Evolutionary conservation across 2,113 vertebrate species (phyloP).

Genomic region (Suncus etruscus): DNA sequence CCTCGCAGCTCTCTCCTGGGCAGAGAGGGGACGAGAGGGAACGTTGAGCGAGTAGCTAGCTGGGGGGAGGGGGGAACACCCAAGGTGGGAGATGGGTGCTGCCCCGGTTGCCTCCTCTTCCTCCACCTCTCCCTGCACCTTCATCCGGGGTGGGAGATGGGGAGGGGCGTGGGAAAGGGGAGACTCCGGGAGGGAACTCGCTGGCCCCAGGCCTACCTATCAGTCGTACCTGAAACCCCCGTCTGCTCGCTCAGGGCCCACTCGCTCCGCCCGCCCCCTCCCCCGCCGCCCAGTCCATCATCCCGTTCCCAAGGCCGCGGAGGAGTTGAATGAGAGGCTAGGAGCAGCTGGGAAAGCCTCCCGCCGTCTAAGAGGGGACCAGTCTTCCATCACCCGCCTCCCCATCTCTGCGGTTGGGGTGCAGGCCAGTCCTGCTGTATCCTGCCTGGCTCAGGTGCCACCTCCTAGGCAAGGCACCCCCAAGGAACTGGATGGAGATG

Average conservation of each 20-base stretch:
- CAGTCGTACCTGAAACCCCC: constrained; percentile 66
- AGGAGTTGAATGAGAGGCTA: constrained; percentile 57
- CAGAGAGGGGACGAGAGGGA: constrained; percentile 51
- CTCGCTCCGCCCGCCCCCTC: neutral
- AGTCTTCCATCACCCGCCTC: constrained; percentile 2
- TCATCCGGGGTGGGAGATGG: neutral
- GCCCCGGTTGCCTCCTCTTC: neutral
- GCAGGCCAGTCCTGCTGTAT: neutral
- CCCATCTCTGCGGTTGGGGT: constrained; percentile 21
- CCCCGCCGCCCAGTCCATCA: constrained; percentile 35
- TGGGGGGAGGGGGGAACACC: neutral
- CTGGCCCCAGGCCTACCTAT: constrained; percentile 43
- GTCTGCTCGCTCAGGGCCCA: constrained; percentile 26
- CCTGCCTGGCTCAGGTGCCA: constrained; percentile 19
- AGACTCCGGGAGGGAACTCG: neutral
- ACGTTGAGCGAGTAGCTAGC: too few relatives aligned
- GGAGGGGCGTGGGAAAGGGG: constrained; percentile 13
- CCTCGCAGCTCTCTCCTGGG: constrained; percentile 96
- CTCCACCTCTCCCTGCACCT: neutral
- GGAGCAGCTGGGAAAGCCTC: constrained; percentile 51
- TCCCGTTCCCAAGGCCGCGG: constrained; percentile 41
- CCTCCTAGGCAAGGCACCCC: constrained; percentile 24
- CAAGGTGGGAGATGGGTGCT: constrained; percentile 10
- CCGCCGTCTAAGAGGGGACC: constrained; percentile 8
- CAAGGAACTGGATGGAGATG: neutral